Evolutionary conservation across 2,888 invertebrate genomes (phyloP).

Genomic region (Aproaerema taeniolella): DNA sequence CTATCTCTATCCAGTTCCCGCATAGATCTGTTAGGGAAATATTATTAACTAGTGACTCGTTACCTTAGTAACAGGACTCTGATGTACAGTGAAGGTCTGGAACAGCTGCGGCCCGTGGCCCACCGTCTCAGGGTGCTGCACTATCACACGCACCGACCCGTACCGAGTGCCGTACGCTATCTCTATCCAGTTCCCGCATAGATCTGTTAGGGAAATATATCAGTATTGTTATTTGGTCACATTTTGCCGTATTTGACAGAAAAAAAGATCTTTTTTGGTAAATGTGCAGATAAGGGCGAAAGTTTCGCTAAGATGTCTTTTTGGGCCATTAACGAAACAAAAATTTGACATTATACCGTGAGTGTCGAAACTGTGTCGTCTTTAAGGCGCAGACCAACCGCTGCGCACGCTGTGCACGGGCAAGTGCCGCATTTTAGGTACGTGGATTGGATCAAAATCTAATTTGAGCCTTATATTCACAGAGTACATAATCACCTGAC

Average conservation of each 20-base stretch:
- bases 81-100: slow-evolving; percentile 98
- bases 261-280: neutral
- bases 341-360: too few species aligned
- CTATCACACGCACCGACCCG: slow-evolving; percentile 97
- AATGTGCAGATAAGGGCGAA: too few species aligned
- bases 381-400: too few species aligned
- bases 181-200: slow-evolving; percentile 99
- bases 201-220: slow-evolving; percentile 21
- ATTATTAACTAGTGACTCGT: too few species aligned
- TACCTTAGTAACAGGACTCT: slow-evolving; percentile 96
- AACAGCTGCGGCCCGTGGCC: slow-evolving; percentile 99
- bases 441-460: too few species aligned
- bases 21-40: slow-evolving; percentile 74
- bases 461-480: too few species aligned
- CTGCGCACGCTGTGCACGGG: too few species aligned
- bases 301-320: too few species aligned
- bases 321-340: too few species aligned
- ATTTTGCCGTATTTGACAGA: neutral
- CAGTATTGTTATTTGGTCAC: neutral
- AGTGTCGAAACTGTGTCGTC: too few species aligned
- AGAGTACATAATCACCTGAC: too few species aligned
- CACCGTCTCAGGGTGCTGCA: slow-evolving; percentile 99
- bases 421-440: too few species aligned
- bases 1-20: slow-evolving; percentile 99
- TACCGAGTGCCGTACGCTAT: slow-evolving; percentile 98